Evolutionary conservation across 2,797 vertebrate species (phyloP).

Genomic region (Muscicapa comitata): DNA sequence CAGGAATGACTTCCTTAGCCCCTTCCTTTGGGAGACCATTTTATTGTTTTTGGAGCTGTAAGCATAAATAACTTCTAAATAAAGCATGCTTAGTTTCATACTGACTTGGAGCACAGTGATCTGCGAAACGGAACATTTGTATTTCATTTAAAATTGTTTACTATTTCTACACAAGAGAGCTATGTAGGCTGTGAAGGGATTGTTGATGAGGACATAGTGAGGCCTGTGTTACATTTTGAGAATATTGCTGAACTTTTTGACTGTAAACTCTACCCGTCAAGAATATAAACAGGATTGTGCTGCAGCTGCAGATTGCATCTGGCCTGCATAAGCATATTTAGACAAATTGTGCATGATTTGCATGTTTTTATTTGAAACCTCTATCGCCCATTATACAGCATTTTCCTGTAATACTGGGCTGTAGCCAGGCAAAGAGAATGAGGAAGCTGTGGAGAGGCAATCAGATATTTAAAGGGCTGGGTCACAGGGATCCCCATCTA

Average conservation of each 20-base stretch:
- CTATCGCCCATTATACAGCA: slow-evolving; percentile 21
- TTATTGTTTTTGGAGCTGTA: background rate
- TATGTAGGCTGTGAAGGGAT: slow-evolving; percentile 30
- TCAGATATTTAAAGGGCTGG: slow-evolving; percentile 20
- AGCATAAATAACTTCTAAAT: slow-evolving; percentile 40
- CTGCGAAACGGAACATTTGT: slow-evolving; percentile 32
- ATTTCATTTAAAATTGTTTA: slow-evolving; percentile 63
- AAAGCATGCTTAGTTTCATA: slow-evolving; percentile 9
- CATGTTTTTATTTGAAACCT: slow-evolving; percentile 63
- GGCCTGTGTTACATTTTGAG: slow-evolving; percentile 23
- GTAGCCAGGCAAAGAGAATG: slow-evolving; percentile 45
- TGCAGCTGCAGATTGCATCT: slow-evolving; percentile 63
- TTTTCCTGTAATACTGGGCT: slow-evolving; percentile 19
- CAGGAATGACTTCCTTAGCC: background rate
- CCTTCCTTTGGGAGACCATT: background rate
- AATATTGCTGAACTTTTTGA: slow-evolving; percentile 58
- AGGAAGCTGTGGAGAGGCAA: slow-evolving; percentile 33
- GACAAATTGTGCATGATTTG: slow-evolving; percentile 55
- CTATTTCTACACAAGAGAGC: slow-evolving; percentile 50
- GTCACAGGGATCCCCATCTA: slow-evolving; percentile 7
- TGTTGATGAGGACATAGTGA: slow-evolving; percentile 38
- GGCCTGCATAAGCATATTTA: slow-evolving; percentile 61
- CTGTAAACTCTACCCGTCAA: slow-evolving; percentile 58
- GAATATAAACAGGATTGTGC: slow-evolving; percentile 56
- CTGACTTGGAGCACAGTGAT: slow-evolving; percentile 28